These are phyloP conservation scores for Lates calcarifer DNA, from an alignment of 2,113 vertebrate genomes.

Conservation along the genomic window DNA sequence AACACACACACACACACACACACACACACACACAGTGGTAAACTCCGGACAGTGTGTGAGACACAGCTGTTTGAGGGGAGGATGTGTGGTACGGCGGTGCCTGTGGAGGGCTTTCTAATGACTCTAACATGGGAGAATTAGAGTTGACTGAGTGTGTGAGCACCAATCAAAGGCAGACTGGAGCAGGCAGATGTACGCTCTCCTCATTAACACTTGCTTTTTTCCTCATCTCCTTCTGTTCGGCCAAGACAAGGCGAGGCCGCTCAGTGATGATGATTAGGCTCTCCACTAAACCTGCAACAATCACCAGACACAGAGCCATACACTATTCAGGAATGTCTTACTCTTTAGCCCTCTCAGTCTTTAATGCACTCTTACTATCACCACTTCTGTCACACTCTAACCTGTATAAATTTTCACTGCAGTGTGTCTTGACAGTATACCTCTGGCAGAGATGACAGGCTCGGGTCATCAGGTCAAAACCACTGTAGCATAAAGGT, in stretches of 20 bases:
- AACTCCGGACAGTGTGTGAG: conserved; percentile 24
- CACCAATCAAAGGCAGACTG: conserved; percentile 62
- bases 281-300: conserved; percentile 35
- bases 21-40: not conserved
- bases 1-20: conserved; percentile 18
- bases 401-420: conserved; percentile 3
- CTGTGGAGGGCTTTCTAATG: conserved; percentile 59
- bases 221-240: conserved; percentile 28
- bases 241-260: conserved; percentile 37
- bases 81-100: conserved; percentile 11
- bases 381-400: conserved; percentile 1
- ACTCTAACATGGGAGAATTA: conserved; percentile 53
- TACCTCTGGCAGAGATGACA: conserved; percentile 18
- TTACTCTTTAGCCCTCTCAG: conserved; percentile 9
- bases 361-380: not conserved
- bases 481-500: conserved; percentile 2
- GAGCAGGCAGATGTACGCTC: conserved; percentile 56
- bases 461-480: conserved; percentile 29
- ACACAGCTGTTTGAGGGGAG: conserved; percentile 52
- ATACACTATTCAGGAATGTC: not conserved
- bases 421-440: not conserved
- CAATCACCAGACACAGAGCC: conserved; percentile 31
- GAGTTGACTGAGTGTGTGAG: conserved; percentile 50
- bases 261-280: conserved; percentile 48
- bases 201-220: conserved; percentile 64